These are phyloP conservation scores for Octodon degus DNA, from an alignment of 2,113 vertebrate genomes.

Conservation along the genomic window DNA sequence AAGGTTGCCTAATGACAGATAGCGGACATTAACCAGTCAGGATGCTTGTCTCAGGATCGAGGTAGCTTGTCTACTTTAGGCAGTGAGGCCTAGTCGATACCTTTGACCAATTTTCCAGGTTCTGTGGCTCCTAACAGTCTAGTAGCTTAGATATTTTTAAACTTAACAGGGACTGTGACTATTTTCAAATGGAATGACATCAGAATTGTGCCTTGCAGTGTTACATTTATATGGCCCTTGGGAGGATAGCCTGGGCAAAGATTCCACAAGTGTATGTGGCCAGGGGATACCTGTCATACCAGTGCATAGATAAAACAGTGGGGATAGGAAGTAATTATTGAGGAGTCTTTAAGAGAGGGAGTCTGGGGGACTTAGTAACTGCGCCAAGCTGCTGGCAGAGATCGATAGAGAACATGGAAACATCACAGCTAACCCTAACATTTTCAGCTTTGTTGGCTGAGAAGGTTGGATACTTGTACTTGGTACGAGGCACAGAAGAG, in stretches of 20 bases:
- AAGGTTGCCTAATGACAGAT: too few species aligned
- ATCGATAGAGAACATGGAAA: background rate
- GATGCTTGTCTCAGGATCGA: too few species aligned
- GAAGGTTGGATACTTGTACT: background rate
- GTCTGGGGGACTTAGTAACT: background rate
- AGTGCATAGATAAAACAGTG: background rate
- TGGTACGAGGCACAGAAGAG: background rate
- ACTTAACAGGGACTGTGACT: background rate
- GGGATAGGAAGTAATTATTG: background rate
- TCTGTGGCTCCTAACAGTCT: background rate
- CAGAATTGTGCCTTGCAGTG: background rate
- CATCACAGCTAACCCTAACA: background rate
- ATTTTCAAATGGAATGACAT: background rate
- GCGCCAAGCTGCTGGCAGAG: background rate
- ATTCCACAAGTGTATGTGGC: background rate
- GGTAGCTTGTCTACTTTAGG: too few species aligned
- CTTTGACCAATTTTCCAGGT: too few species aligned
- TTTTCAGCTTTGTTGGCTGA: background rate
- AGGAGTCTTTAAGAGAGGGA: background rate
- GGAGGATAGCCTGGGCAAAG: background rate
- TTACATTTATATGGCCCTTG: background rate
- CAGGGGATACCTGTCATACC: background rate
- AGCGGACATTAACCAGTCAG: too few species aligned
- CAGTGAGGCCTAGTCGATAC: too few species aligned
- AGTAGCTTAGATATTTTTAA: background rate